Evolutionary conservation across 2,113 vertebrate genomes (phyloP), one percentile per base, ranked within the genome.

Genomic region (Albula goreensis): DNA sequence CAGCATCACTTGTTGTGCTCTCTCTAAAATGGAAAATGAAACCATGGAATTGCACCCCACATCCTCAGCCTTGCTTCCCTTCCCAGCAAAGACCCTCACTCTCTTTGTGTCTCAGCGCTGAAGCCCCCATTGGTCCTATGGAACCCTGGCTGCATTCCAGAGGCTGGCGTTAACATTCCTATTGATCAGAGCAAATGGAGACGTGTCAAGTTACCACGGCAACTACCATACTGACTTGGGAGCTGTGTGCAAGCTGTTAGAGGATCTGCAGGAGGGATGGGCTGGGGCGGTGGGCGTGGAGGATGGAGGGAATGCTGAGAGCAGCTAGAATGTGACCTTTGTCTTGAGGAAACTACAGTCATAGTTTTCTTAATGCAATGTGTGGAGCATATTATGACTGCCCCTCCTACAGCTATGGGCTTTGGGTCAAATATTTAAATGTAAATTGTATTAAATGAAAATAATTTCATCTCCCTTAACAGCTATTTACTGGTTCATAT

Each of bases 131-230:
- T 60, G 22, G 53, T 50, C 31, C 77, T 17, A 17, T 51, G 22
- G 77, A 22, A 15, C 48, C 85, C 60, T 86, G 90, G 86, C 86
- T 83, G 80, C 12, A 4, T 84, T 90, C 90, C 89, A 91, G 83
- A n/a, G 85, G 83, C 78, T 77, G 19, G 77, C 51, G 50, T 52
- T 85, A 89, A 88, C 86, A 86, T 87, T 86, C 78, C 85, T 88
- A 92, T 90, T 90, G 89, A 92, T 91, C 91, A 88, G 84, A 85
- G 88, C 74, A 87, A 89, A 91, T 88, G 89, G 87, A 90, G 88
- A 92, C 85, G 85, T 89, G 88, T 89, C 87, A 88, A 56, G 89
- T 92, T 89, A 86, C 91, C 90, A 90, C 87, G 88, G 91, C 86
- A 91, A 91, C 91, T 86, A 74, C 78, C 82, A 89, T 87, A 82